Conservation (phyloP, 2,888 invertebrate genomes). For the Philhelius pedissequus region DNA sequence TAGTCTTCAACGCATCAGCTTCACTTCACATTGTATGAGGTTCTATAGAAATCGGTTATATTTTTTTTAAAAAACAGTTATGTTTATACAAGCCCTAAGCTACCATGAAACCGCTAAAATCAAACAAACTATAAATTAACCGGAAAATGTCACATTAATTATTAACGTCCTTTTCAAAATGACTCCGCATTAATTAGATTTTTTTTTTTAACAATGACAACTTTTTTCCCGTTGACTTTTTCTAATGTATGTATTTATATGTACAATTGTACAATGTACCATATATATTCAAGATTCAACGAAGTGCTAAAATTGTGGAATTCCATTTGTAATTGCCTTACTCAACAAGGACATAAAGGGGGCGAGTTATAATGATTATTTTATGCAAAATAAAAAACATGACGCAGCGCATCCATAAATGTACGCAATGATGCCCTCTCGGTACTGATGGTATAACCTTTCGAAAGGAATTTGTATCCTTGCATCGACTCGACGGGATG, state of each 20-base stretch:
- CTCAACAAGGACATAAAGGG: slow-evolving; percentile 57
- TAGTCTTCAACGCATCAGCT: too few relatives aligned
- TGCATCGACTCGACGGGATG: neutral
- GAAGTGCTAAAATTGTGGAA: slow-evolving; percentile 21
- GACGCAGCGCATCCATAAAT: slow-evolving; percentile 16
- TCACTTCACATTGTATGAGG: too few relatives aligned
- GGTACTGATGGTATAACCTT: slow-evolving; percentile 4
- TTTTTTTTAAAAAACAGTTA: neutral
- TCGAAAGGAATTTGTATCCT: neutral
- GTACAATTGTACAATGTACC: too few relatives aligned
- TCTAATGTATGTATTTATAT: neutral
- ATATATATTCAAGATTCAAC: too few relatives aligned
- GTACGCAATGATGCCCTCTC: slow-evolving; percentile 18
- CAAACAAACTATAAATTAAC: slow-evolving; percentile 62
- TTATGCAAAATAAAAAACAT: slow-evolving; percentile 49
- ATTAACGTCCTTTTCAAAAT: slow-evolving; percentile 62
- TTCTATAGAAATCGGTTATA: neutral
- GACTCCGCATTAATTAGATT: slow-evolving; percentile 61
- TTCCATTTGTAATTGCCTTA: slow-evolving; percentile 56
- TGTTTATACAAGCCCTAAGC: slow-evolving; percentile 49
- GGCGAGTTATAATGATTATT: slow-evolving; percentile 62
- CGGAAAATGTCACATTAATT: slow-evolving; percentile 61
- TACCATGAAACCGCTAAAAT: slow-evolving; percentile 50
- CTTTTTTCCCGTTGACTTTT: slow-evolving; percentile 44
- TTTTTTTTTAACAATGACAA: slow-evolving; percentile 38